phyloP scores from a whole-genome alignment of 2,113 vertebrate genomes.

The Candoia aspera region DNA sequence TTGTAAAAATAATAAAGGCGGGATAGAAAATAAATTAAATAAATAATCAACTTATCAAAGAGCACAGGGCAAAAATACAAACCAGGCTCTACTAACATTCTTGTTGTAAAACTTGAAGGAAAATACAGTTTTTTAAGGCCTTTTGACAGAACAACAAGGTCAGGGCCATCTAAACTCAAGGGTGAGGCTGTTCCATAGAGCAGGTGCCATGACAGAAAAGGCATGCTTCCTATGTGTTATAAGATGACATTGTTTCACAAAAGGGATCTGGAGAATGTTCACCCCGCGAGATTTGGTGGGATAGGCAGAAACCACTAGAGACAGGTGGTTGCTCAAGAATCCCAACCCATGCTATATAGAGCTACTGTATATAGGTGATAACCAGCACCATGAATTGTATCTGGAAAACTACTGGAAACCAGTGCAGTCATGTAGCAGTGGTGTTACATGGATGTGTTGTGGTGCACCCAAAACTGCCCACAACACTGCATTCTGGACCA shows the following conservation, averaged over 20 bases:
- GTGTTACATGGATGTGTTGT: neutral
- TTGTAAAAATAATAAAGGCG: too few species aligned
- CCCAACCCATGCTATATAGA: neutral
- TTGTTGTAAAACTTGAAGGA: neutral
- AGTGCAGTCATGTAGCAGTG: neutral
- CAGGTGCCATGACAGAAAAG: neutral
- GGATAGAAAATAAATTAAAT: too few species aligned
- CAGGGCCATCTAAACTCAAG: neutral
- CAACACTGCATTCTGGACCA: neutral
- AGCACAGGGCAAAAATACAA: neutral
- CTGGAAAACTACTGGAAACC: neutral
- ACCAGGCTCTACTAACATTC: neutral
- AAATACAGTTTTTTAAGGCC: neutral
- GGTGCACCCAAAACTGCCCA: neutral
- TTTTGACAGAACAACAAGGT: neutral
- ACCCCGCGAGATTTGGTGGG: neutral
- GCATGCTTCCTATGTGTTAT: neutral
- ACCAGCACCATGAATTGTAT: neutral
- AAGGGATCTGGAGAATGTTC: neutral
- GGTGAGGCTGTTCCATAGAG: neutral
- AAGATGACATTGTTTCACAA: neutral
- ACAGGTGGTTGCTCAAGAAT: neutral
- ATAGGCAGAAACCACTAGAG: neutral
- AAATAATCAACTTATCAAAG: neutral
- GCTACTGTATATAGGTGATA: neutral